Base-by-base conservation (phyloP, 2,797 vertebrate genomes). In the Lerista edwardsae region DNA sequence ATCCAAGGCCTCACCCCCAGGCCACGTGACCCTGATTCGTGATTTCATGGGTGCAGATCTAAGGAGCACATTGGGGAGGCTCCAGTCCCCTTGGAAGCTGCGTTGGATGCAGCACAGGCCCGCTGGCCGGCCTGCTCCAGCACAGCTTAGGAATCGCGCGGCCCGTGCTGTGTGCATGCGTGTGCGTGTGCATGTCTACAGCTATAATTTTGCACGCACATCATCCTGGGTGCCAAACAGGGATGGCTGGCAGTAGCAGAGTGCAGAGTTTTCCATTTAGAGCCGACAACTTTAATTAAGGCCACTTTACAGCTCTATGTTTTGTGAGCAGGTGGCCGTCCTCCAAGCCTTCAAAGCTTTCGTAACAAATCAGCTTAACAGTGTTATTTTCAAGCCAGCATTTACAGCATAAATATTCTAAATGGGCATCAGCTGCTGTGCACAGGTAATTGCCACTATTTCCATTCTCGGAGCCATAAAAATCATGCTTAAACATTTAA, bases 231-330 rank as follows among this genome's bases (percentile, higher is more conserved):
- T 44, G 15, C 62, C 39, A 85, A 75, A 75, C 1, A 41, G 0
- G 65, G 15, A 21, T 64, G 29, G 47, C 47, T 78, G 73, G 62
- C 64, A 2, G 57, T 6, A 81, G 44, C 9, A 88, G 36, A 89
- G 19, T 82, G 74, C 57, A 91, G 41, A 76, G 86, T 86, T 80
- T 86, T 85, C 41, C 3, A 67, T 59, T 80, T 87, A 87, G 71
- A 88, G 29, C 44, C 84, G 88, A 10, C 21, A 4, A 47, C 89
- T 90, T 92, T 72, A 87, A 90, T 71, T 73, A 71, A 82, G 72
- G 68, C 0, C 64, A 74, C 62, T 79, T 83, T 75, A 61, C 62
- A 83, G n/a, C 31, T 75, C 51, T 39, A 79, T 81, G 88, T 86
- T 80, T 88, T 81, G 79, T 59, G 44, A 83, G 69, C 47, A 44